Evolutionary conservation across 2,888 invertebrate genomes (phyloP).

Genomic region (Melanostoma mellinum): DNA sequence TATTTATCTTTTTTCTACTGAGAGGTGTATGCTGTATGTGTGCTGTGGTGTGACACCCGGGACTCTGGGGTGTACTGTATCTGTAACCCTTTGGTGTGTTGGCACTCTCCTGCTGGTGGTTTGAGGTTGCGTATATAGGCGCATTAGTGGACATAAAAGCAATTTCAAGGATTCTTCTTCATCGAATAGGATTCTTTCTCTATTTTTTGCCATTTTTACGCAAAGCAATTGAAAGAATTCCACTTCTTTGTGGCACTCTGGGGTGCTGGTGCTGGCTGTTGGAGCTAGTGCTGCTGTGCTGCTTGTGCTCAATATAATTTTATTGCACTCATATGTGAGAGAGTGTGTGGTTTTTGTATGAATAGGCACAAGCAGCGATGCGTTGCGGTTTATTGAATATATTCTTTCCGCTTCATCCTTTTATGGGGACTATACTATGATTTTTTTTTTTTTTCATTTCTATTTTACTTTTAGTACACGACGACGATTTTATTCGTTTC

Average conservation of each 20-base stretch:
- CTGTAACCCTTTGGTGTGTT: slow-evolving; percentile 39
- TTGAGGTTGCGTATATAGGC: slow-evolving; percentile 67
- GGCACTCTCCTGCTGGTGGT: slow-evolving; percentile 23
- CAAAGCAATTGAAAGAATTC: slow-evolving; percentile 65
- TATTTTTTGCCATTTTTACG: slow-evolving; percentile 35
- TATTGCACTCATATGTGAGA: slow-evolving; percentile 55
- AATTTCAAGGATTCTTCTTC: slow-evolving; percentile 62
- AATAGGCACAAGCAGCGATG: slow-evolving; percentile 57
- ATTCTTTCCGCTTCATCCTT: slow-evolving; percentile 69
- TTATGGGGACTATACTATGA: slow-evolving; percentile 63
- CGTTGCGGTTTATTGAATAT: slow-evolving; percentile 72
- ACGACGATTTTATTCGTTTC: slow-evolving; percentile 53
- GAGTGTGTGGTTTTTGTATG: slow-evolving; percentile 32
- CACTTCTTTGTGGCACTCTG: slow-evolving; percentile 35
- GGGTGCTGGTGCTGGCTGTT: slow-evolving; percentile 16
- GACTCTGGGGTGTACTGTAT: not conserved
- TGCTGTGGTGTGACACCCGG: not conserved
- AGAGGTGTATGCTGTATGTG: not conserved
- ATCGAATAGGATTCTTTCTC: slow-evolving; percentile 47
- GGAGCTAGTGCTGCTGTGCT: slow-evolving; percentile 27
- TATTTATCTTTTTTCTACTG: slow-evolving; percentile 8
- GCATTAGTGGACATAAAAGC: slow-evolving; percentile 72
- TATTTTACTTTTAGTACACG: slow-evolving; percentile 34
- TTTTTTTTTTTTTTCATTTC: slow-evolving; percentile 26
- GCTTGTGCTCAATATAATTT: slow-evolving; percentile 69